Base-by-base conservation (phyloP, 2,888 invertebrate genomes). In the Dioctria linearis region DNA sequence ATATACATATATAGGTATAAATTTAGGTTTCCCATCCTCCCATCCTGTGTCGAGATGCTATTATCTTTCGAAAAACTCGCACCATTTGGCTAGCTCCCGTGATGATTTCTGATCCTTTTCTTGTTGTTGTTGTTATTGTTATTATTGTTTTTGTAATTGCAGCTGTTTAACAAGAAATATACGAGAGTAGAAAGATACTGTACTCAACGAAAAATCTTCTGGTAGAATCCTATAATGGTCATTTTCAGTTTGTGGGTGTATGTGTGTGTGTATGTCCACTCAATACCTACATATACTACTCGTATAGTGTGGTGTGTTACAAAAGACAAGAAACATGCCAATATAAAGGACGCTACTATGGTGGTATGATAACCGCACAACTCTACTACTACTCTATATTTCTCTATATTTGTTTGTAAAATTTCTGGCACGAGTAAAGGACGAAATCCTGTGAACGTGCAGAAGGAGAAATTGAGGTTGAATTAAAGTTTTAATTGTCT, bases 401-500 rank as follows among this genome's bases (percentile, higher is more conserved):
- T 25, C 25, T 54, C 2, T 54, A 8, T 25, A 25, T 54, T 54
- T 8, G 6, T 11, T 8, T n/a, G n/a, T 54, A 54, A n/a, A 46
- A 46, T 25, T 25, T 25, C 25, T 25, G 25, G 25, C 25, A 25
- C 25, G 11, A 43, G 42, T 5, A 11, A 25, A 5, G 59, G 59
- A 75, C 37, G 51, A 37, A 40, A n/a, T 71, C 59, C 40, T 43
- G 8, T 42, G 54, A 73, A 54, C 43, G 46, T 46, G 61, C 9
- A 63, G 49, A 49, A 63, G 54, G 63, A 76, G 63, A 76, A 76
- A 76, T 63, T 76, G 49, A 61, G 76, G 61, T 76, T 76, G 76
- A 76, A 63, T 76, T 76, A 76, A 76, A 76, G 76, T 76, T 76
- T 76, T 76, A 76, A 76, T 76, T 76, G 76, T 76, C 49, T 76